Base-by-base conservation (phyloP, 2,113 vertebrate genomes). In the Arenaria interpres region DNA sequence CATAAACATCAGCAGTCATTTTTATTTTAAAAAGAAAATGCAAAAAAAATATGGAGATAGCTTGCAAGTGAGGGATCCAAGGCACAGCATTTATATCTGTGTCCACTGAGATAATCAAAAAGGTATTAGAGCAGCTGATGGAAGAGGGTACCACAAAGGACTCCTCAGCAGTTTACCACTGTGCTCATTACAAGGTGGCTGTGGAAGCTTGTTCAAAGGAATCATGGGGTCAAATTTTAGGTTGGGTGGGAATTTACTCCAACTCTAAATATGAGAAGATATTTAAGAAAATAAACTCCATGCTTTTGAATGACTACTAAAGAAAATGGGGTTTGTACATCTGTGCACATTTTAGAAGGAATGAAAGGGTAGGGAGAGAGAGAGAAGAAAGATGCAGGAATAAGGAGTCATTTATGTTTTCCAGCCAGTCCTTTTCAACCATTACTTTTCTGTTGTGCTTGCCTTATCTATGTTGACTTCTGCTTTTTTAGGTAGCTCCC, bases 11-110 rank as follows among this genome's bases (percentile, higher is more conserved):
- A 99, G 99, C 98, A 98, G 98, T 98, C 97, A 95, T 98, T 98
- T 99, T 99, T 98, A 99, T 99, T 99, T 98, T 99, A 98, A 99
- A 99, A 99, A 98, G 98, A 99, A 99, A 98, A 99, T 98, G 98
- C 96, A 98, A 98, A 98, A 98, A 90, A 95, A 96, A 90, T 46
- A 32, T 43, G 48, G 85, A 96, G 95, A 90, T 79, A n/a, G 91
- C 66, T 93, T 84, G 69, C 54, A 90, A 90, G 94, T 89, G 93
- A 91, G 83, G 91, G 90, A 95, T 86, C 56, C 16, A 60, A 90
- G 78, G 90, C 56, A 4, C 78, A 89, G 88, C 96, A 95, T 97
- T 92, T 94, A 66, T 94, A 87, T 80, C 90, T 88, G 91, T 95
- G 92, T 93, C 95, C 93, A 96, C 96, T 76, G 94, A 96, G 85